Evolutionary conservation across 37 sponge, comb jelly and placozoan genomes (phyloP), one percentile per base, ranked within the genome.

Genomic region (Mnemiopsis leidyi): DNA sequence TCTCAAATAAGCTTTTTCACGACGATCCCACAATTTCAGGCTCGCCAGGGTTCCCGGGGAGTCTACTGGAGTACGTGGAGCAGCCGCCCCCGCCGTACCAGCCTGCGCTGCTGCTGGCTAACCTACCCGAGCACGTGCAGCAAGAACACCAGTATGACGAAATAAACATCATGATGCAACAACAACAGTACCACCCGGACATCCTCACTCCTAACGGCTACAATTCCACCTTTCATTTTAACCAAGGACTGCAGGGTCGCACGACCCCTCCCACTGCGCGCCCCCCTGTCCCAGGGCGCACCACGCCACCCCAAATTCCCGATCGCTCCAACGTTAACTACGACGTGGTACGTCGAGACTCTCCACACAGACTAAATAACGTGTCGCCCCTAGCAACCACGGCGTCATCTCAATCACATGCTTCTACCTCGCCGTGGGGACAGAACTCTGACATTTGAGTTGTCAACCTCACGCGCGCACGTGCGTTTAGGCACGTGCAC

Each of bases 81-180:
- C 76, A 73, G 28, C 26, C 76, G 5, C 76, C 76, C 5, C 76
- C 76, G 28, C 76, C 76, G 28, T 73, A 73, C 76, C n/a, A n/a
- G n/a, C 76, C 16, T 7, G 28, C 76, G 5, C 76, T 26, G 7
- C 26, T 73, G 5, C 16, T 24, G 28, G 76, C 26, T 7, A 23
- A 16, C 76, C 28, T 73, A 5, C 76, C 28, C 76, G 24, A n/a
- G 26, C 5, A 16, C 28, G n/a, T 26, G 28, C 76, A 73, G 28
- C 5, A 16, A 29, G n/a, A 73, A 21, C 76, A 73, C 24, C n/a
- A 73, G 26, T 73, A 73, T 29, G 76, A 73, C 76, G 76, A 73
- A 21, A 73, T 73, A 7, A 73, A 16, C 76, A 73, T 73, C 68
- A 61, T 61, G 68, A 21, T 61, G 68, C 68, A 61, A 18, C 68